Base-by-base conservation (phyloP, 2,113 vertebrate genomes). In the Pollachius pollachius region DNA sequence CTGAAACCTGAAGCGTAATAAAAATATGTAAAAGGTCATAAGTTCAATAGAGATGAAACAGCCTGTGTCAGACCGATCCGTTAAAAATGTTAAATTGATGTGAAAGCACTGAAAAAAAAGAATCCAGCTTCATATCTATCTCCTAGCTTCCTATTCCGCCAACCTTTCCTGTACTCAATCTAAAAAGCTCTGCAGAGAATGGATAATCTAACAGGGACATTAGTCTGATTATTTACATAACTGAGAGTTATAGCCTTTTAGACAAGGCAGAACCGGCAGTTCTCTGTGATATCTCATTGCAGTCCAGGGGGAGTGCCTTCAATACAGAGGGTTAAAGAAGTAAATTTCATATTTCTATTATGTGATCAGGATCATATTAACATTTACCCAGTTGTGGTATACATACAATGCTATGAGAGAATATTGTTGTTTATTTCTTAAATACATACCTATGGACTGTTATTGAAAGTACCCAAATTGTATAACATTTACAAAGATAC, bases 211-310 rank as follows among this genome's bases (percentile, higher is more conserved):
- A n/a, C 64, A 30, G 67, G 68, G 74, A 72, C 72, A 74, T 87
- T 75, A 81, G 72, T 68, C 60, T 19, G 65, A 76, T 70, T 78
- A 74, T 86, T 85, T 73, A 80, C 77, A 77, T 72, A 78, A 76
- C 63, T 37, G 73, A 77, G 76, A 77, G 70, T 85, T 75, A 81
- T 16, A 60, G 30, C 30, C 61, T 52, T 59, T 81, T 76, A 75
- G 54, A 79, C 64, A 56, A 57, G 25, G 25, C 72, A 52, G 57
- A n/a, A 30, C 34, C 63, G 48, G 27, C 63, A 61, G 19, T 58
- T 65, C 6, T n/a, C 52, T 56, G 1, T 3, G n/a, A 59, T 75
- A 73, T 87, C 80, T 81, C 73, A 64, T 74, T 78, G 74, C 69
- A 68, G 16, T 23, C 9, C 4, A 64, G 34, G 67, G 63, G 75